Base-by-base conservation (phyloP, 1,140 invertebrate genomes). In the Portunus trituberculatus region DNA sequence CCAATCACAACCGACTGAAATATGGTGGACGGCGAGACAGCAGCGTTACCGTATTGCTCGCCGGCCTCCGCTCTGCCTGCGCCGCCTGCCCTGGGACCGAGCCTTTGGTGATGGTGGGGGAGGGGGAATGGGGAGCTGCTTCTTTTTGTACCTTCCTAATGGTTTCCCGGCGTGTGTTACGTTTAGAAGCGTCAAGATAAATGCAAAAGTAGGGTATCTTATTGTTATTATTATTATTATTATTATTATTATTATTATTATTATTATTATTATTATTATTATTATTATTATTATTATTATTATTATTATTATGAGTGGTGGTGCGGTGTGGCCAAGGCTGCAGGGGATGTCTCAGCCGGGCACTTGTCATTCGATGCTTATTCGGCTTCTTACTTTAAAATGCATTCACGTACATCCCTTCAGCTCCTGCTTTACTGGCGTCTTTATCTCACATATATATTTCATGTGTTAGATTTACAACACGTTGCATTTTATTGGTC, bases 1-100 rank as follows among this genome's bases (percentile, higher is more conserved):
- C 93, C 93, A 94, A 94, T 94, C 93, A 94, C 32, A 94, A 94
- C 59, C 25, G 39, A 90, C 59, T 94, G 90, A 94, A 82, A 94
- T 94, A 94, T 90, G 88, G 88, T 32, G 90, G 52, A 76, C 52
- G 92, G 84, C 48, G 86, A 87, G 83, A 93, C 84, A 86, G 92
- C 92, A 67, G 92, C 92, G 92, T 87, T 86, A 87, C 83, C 82
- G 83, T 91, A 91, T 91, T 91, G 90, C 28, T 91, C 39, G 90
- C 32, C 90, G 52, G 20, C 67, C 67, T 25, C 20, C 67, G 67
- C 67, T 76, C 67, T 25, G 20, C 67, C 67, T 76, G 67, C 39
- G 39, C 67, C n/a, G 67, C 20, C 20, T 39, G 39, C 91, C 76
- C n/a, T 92, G 52, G 52, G 32, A 82, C 10, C 29, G 52, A 20